Evolutionary conservation across 2,113 vertebrate species (phyloP).

Genomic region (Oreochromis aureus): DNA sequence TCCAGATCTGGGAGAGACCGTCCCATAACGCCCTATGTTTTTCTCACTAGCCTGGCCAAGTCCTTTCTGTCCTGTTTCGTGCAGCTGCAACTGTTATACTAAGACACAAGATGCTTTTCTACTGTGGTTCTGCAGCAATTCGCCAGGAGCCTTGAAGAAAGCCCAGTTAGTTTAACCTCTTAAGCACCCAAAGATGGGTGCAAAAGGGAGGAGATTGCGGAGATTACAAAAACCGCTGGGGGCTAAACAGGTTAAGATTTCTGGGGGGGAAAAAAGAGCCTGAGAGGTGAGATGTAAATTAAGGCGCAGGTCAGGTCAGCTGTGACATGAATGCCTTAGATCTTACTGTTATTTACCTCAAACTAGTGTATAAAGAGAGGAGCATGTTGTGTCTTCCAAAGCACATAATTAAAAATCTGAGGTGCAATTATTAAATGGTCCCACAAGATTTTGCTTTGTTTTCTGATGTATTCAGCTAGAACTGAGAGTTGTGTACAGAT

Average conservation of each 20-base stretch:
- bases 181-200: neutral
- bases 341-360: rapidly evolving
- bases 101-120: neutral
- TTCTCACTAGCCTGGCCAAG: neutral
- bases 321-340: neutral
- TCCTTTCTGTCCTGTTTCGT: neutral
- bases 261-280: rapidly evolving
- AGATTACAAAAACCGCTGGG: neutral
- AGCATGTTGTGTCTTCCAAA: neutral
- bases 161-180: neutral
- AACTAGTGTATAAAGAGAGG: too few relatives aligned
- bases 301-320: neutral
- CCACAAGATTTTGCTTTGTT: neutral
- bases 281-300: neutral
- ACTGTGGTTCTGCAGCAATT: neutral
- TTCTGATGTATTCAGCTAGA: neutral
- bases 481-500: neutral
- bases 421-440: neutral
- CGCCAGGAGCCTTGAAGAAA: neutral
- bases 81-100: neutral
- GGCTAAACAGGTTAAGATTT: neutral
- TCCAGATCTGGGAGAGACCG: neutral
- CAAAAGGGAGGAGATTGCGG: neutral
- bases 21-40: neutral
- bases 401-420: neutral